These are phyloP conservation scores for Butastur rufipennis DNA, from an alignment of 2,113 vertebrate genomes.

Conservation along the genomic window DNA sequence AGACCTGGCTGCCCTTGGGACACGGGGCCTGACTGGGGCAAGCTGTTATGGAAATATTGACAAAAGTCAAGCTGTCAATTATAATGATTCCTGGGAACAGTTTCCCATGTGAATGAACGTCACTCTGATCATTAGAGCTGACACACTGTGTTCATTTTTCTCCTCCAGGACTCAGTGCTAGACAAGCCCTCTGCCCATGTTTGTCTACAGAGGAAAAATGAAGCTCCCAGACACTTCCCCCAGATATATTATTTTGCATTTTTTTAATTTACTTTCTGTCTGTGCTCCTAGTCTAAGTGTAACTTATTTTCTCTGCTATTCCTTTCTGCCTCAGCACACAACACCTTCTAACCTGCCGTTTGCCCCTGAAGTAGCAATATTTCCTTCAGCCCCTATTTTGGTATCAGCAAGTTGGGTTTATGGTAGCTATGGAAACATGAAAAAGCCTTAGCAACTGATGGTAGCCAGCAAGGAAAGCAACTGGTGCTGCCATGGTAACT, in stretches of 20 bases:
- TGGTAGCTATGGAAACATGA: constrained; percentile 22
- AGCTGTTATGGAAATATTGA: background rate
- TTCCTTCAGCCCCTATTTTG: background rate
- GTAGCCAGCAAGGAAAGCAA: background rate
- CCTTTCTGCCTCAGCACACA: background rate
- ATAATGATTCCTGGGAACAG: background rate
- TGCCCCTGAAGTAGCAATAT: background rate
- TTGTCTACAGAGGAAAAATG: background rate
- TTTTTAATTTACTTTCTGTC: background rate
- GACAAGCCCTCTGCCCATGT: background rate
- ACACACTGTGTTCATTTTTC: background rate
- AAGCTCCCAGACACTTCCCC: background rate
- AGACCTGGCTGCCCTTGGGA: background rate
- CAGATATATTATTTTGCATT: background rate
- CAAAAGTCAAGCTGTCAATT: background rate
- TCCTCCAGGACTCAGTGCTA: background rate
- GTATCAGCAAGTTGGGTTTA: background rate
- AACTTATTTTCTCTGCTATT: background rate
- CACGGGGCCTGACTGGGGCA: background rate
- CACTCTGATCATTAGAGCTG: background rate
- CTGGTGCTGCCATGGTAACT: constrained; percentile 44
- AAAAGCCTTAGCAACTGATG: constrained; percentile 16
- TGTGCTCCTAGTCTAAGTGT: background rate
- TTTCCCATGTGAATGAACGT: background rate
- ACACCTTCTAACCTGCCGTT: background rate